Evolutionary conservation across 2,888 invertebrate species (phyloP).

Genomic region (Leucophenga maculata): DNA sequence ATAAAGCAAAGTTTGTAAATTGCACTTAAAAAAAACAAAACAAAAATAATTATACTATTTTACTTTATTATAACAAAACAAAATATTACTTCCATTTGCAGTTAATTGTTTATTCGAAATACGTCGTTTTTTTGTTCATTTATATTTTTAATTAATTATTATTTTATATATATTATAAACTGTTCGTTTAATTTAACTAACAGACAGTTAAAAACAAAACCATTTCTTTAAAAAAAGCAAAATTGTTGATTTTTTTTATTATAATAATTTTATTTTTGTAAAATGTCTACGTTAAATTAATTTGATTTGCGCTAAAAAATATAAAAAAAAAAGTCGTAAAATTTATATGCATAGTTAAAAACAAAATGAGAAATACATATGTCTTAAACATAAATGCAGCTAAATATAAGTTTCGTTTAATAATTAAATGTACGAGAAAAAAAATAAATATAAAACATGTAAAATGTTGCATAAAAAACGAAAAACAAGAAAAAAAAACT

Average conservation of each 20-base stretch:
- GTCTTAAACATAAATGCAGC: neutral
- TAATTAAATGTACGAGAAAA: slow-evolving; percentile 37
- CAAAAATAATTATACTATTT: neutral
- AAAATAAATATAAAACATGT: neutral
- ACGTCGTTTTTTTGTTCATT: no score
- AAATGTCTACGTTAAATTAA: neutral
- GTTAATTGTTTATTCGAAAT: no score
- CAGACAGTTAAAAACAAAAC: neutral
- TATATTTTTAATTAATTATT: no score
- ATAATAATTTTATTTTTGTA: no score
- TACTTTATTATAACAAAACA: neutral
- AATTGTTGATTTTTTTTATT: neutral
- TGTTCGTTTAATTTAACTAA: neutral
- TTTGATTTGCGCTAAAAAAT: neutral
- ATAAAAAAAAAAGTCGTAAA: neutral
- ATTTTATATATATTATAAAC: neutral
- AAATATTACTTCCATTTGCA: no score
- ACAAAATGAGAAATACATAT: neutral
- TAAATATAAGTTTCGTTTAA: slow-evolving; percentile 7
- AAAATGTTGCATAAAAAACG: neutral
- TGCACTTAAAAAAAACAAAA: neutral
- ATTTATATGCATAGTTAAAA: slow-evolving; percentile 3
- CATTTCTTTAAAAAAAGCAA: neutral
- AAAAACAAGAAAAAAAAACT: slow-evolving; percentile 20
- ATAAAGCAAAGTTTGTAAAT: neutral